phyloP scores from a whole-genome alignment of 1,140 invertebrate genomes.

The Magallana angulata region DNA sequence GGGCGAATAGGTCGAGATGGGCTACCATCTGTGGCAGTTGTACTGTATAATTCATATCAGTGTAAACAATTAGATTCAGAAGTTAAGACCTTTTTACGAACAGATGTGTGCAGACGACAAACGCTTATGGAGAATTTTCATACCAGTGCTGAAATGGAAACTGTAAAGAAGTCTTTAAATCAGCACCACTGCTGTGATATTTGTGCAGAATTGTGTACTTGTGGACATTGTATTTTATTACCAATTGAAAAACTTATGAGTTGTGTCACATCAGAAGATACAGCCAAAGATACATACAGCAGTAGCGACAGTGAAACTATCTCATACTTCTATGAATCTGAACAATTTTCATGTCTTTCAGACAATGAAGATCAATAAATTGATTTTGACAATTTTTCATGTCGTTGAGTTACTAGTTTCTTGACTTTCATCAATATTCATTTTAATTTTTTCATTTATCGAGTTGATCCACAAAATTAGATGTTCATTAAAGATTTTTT shows the following conservation, averaged over 20 bases:
- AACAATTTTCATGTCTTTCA: neutral
- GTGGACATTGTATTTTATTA: slow-evolving; percentile 20
- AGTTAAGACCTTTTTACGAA: slow-evolving; percentile 27
- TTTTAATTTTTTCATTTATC: no score
- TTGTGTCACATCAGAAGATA: neutral
- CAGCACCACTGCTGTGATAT: no score
- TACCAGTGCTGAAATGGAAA: no score
- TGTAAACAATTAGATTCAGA: slow-evolving; percentile 21
- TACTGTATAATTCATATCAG: slow-evolving; percentile 25
- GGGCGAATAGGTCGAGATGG: slow-evolving; percentile 34
- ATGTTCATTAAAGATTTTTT: no score
- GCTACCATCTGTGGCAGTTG: slow-evolving; percentile 27
- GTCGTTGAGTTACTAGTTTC: neutral
- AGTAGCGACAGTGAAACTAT: neutral
- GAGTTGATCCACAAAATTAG: no score
- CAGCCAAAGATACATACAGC: neutral
- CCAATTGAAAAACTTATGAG: neutral
- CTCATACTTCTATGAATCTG: neutral
- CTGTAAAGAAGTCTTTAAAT: no score
- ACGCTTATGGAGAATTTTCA: no score
- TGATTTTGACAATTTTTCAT: neutral
- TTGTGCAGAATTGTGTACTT: neutral
- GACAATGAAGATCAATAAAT: no score
- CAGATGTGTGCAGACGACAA: slow-evolving; percentile 18
- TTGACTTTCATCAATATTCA: no score